Base-by-base conservation (phyloP, 2,888 invertebrate genomes). In the Timandra comae region DNA sequence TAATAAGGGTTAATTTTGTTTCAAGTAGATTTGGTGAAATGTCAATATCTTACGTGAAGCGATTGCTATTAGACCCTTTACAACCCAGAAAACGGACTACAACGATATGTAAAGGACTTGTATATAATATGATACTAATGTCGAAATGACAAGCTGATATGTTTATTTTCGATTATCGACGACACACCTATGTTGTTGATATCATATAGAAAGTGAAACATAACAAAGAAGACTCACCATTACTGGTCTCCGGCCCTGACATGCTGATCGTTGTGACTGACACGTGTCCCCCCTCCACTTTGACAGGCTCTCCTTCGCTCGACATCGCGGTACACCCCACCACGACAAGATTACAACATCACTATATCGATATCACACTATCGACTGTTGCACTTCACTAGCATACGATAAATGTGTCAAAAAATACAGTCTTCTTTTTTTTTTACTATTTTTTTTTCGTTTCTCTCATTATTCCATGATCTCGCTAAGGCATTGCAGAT, bases 231-330 rank as follows among this genome's bases (percentile, higher is more conserved):
- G 24, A 37, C 70, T 71, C 71, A 82, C 89, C 89, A 67, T 87
- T 88, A 61, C 86, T 87, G 24, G 87, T 87, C 53, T 88, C 88
- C 38, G 85, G 74, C 34, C 88, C 88, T 26, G 88, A 86, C 72
- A 91, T 90, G 68, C 93, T 93, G 79, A 94, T 93, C 52, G 93
- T 92, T 50, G 93, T 94, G 62, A 94, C 93, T 39, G 93, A 93
- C 37, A 94, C 91, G 86, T 94, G 65, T 59, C 80, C 77, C 49
- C 85, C 75, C 69, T 84, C 87, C 55, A 81, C 76, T 63, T 80
- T 81, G 46, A 85, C 78, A 44, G 85, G 60, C 43, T 86, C 85
- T 30, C 78, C 76, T 46, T 85, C 86, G 52, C 69, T 78, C 57
- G 76, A 69, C 70, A 82, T 84, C 56, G 64, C 68, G 55, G 55